Evolutionary conservation across 2,888 invertebrate genomes (phyloP).

Genomic region (Drosophila merina): DNA sequence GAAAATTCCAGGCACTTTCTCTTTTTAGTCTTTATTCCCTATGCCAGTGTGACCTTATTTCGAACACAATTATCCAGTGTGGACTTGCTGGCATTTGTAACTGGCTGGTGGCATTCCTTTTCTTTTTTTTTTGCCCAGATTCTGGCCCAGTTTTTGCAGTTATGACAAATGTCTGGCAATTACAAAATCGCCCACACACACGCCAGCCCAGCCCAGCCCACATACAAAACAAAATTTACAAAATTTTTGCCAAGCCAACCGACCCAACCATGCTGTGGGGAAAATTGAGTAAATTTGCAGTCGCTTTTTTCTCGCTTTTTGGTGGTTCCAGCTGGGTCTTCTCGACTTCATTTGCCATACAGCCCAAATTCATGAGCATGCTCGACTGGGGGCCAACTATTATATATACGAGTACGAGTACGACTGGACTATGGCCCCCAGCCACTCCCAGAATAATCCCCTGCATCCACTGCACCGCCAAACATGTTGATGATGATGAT

Average conservation of each 20-base stretch:
- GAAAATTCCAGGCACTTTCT: background rate
- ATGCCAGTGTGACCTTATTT: background rate
- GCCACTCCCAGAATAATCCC: background rate
- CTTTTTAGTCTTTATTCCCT: background rate
- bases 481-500: conserved; percentile 32
- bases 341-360: conserved; percentile 59
- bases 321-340: conserved; percentile 44
- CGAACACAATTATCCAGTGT: background rate
- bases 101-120: background rate
- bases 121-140: conserved; percentile 13
- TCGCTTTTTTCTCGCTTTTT: conserved; percentile 29
- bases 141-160: conserved; percentile 27
- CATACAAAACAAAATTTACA: conserved; percentile 31
- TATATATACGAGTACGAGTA: background rate
- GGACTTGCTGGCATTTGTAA: background rate
- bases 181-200: conserved; percentile 24
- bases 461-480: conserved; percentile 11
- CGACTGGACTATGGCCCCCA: background rate
- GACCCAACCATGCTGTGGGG: conserved; percentile 8
- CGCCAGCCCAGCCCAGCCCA: background rate
- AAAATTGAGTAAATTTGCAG: conserved; percentile 46
- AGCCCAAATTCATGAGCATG: conserved; percentile 67
- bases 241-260: conserved; percentile 23
- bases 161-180: conserved; percentile 44
- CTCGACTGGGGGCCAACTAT: conserved; percentile 28